Evolutionary conservation across 2,888 invertebrate genomes (phyloP), one percentile per base, ranked within the genome.

Genomic region (Agapostemon virescens): DNA sequence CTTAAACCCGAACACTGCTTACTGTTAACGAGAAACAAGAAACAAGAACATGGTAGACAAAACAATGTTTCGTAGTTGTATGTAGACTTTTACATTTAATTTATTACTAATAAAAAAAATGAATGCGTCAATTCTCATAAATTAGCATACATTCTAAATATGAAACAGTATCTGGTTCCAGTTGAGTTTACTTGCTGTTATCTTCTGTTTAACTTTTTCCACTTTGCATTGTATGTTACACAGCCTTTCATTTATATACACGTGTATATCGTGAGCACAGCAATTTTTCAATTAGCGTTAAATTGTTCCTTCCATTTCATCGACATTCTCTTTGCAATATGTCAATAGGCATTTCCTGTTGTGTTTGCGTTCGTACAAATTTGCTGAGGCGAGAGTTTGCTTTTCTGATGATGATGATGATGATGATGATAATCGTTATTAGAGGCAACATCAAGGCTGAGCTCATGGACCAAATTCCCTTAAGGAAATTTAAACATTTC

Each of bases 191-290:
- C n/a, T 70, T 66, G 64, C 45, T 72, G 3, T 38, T n/a, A 68
- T 69, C 69, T 30, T 26, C 49, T 13, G 38, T 66, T 13, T 74
- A 81, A 45, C 49, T 52, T 68, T 49, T 52, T 69, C 55, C 58
- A 69, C 42, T 63, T 69, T 79, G 71, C 64, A 68, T 81, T 68
- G 23, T 81, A 73, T 76, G 72, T 81, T 73, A 81, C 81, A 82
- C 81, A 82, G 81, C 81, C 81, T 69, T 82, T 69, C 67, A 23
- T 66, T 81, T 72, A 61, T 61, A 30, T 61, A 33, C 33, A 61
- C 30, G 73, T 38, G 73, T 33, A 71, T 81, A 74, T 71, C 38
- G 36, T 55, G 49, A 23, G 52, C 58, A 69, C 13, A 33, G 40
- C 7, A 45, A 13, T 36, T 63, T 33, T n/a, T 63, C 36, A 63